These are phyloP conservation scores for Gnatocerus cornutus DNA, from an alignment of 2,888 invertebrate genomes.

Conservation along the genomic window DNA sequence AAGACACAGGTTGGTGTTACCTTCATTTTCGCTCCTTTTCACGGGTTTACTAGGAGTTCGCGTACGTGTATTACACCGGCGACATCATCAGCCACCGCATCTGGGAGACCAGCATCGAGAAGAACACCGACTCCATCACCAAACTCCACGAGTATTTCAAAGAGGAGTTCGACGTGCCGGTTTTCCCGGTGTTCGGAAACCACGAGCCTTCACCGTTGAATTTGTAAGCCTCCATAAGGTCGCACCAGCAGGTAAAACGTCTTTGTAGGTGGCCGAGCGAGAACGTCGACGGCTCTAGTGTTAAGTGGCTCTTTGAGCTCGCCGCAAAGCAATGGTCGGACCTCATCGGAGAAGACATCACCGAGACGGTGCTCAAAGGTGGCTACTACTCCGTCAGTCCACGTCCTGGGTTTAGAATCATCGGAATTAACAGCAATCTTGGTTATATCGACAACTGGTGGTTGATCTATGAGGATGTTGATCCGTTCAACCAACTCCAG, in stretches of 20 bases:
- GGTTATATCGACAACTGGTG: slow-evolving; percentile 82
- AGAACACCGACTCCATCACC: slow-evolving; percentile 76
- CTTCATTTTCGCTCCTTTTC: too few relatives aligned
- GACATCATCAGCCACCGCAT: slow-evolving; percentile 90
- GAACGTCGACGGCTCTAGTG: slow-evolving; percentile 65
- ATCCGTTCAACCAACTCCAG: slow-evolving; percentile 83
- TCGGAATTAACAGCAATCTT: slow-evolving; percentile 86
- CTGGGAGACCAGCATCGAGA: slow-evolving; percentile 85
- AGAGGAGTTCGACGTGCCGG: slow-evolving; percentile 71
- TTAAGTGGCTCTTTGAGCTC: slow-evolving; percentile 84
- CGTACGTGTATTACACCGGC: slow-evolving; percentile 87
- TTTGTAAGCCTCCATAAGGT: slow-evolving; percentile 72
- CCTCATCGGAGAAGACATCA: slow-evolving; percentile 79
- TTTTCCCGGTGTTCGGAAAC: slow-evolving; percentile 79
- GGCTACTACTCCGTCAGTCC: slow-evolving; percentile 85
- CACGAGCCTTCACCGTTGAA: slow-evolving; percentile 85
- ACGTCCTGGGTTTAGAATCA: slow-evolving; percentile 80
- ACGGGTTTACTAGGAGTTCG: slow-evolving; percentile 65
- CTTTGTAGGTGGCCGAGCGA: slow-evolving; percentile 34
- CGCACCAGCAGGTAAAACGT: neutral
- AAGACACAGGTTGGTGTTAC: slow-evolving; percentile 54
- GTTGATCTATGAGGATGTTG: slow-evolving; percentile 74
- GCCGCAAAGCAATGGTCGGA: slow-evolving; percentile 80
- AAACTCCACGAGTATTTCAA: slow-evolving; percentile 71
- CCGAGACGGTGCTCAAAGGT: slow-evolving; percentile 75